Evolutionary conservation across 2,888 invertebrate genomes (phyloP), one percentile per base, ranked within the genome.

Genomic region (Plusia festucae): DNA sequence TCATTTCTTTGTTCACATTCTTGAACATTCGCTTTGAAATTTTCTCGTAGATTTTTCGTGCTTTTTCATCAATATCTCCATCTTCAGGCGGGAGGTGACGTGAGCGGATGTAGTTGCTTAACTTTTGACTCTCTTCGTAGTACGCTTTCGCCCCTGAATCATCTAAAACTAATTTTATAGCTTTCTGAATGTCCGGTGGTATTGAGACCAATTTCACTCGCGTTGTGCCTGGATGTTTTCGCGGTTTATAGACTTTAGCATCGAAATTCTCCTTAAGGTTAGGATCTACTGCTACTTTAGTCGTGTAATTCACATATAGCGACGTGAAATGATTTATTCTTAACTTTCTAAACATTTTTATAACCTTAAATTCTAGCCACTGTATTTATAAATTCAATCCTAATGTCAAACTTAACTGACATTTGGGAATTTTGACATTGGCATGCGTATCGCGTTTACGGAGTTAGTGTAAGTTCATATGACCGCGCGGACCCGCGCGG

Each of bases 141-240:
- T 97, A 70, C 13, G 95, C 82, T 87, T 96, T 96, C 0, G 96
- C 89, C 0, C 96, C 96, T 65, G 94, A 90, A 86, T 97, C 97
- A 81, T 95, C 91, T 74, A 94, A 83, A 73, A 96, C 90, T 52
- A 91, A 90, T 78, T 92, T 83, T 15, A 97, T 95, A 2, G 97
- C 95, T 22, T 95, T 91, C 24, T 93, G 85, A 65, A 98, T 95
- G 65, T 96, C 93, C 0, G 95, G 88, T 0, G 98, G 98, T 15
- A 98, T 83, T 3, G 88, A 71, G 0, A 96, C 92, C 1, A 93
- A 84, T 78, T 92, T 96, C 0, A 95, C 88, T 72, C 95, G 94
- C 1, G 96, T 90, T 54, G 96, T 95, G 27, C 98, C 98, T 0
- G 97, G 97, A 91, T 98, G 98, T 65, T 96, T 95, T 59, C 96